Conservation (phyloP, 2,888 invertebrate species). For the Cephus pygmeus region DNA sequence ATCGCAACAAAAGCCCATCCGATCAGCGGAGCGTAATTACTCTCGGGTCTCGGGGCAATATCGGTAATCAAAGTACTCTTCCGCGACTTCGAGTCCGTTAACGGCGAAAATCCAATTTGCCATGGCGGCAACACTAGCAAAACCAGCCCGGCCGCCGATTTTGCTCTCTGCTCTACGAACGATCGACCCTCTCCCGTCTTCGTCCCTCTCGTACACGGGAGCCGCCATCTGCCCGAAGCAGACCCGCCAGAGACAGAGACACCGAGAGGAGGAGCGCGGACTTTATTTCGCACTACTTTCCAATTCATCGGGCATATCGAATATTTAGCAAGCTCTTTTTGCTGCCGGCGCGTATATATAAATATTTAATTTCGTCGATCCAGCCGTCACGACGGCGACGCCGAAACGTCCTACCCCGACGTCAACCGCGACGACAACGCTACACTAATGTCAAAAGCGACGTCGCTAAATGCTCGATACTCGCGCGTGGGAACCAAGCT, state of each 20-base stretch:
- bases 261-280: neutral
- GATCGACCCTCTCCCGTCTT: neutral
- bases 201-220: neutral
- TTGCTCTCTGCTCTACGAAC: neutral
- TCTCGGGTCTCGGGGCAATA: neutral
- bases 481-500: neutral
- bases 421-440: conserved; percentile 25
- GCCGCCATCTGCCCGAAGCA: neutral
- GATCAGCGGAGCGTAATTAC: neutral
- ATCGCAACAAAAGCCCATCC: neutral
- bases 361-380: conserved; percentile 20
- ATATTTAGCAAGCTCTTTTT: neutral
- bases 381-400: conserved; percentile 15
- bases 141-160: neutral
- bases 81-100: neutral
- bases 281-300: neutral
- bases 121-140: neutral
- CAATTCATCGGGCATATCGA: neutral
- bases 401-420: conserved; percentile 22
- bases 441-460: conserved; percentile 9
- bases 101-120: neutral
- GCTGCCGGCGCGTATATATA: conserved; percentile 3
- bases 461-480: neutral
- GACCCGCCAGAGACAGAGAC: neutral
- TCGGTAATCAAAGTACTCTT: neutral